Conservation (phyloP, 2,888 invertebrate genomes). For the Disparrhopalites patrizii region DNA sequence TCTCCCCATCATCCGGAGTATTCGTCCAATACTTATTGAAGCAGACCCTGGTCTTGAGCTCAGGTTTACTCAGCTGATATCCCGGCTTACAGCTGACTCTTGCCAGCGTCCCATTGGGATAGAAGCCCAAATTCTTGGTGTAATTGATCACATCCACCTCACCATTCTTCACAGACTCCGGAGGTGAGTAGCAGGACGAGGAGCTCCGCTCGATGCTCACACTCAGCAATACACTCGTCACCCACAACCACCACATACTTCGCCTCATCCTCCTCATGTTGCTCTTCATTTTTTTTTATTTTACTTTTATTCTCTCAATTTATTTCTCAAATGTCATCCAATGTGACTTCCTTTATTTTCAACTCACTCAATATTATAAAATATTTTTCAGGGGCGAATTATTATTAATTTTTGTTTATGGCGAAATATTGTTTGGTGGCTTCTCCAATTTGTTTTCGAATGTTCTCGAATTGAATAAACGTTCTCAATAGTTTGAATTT, state of each 20-base stretch:
- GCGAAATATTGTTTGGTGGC: too few relatives aligned
- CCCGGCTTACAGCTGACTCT: constrained; percentile 24
- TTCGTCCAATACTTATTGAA: constrained; percentile 25
- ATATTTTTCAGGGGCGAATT: too few relatives aligned
- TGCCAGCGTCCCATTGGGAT: constrained; percentile 24
- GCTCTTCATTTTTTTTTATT: background rate
- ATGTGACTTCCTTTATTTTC: background rate
- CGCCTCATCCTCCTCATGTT: constrained; percentile 18
- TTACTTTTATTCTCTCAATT: background rate
- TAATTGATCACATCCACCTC: constrained; percentile 13
- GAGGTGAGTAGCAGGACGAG: constrained; percentile 23
- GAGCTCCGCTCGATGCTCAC: constrained; percentile 25
- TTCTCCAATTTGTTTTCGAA: too few relatives aligned
- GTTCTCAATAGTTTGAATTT: too few relatives aligned
- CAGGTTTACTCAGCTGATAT: constrained; percentile 10
- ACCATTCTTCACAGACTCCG: constrained; percentile 25
- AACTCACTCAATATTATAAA: too few relatives aligned
- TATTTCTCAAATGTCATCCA: background rate
- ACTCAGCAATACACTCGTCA: constrained; percentile 19
- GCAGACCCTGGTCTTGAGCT: constrained; percentile 25
- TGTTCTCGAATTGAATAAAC: too few relatives aligned
- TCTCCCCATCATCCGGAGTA: constrained; percentile 12
- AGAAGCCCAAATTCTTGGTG: constrained; percentile 15
- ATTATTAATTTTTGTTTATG: too few relatives aligned
- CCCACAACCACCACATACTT: constrained; percentile 25